Conservation (phyloP, 2,888 invertebrate genomes). For the Erpobdella octoculata region DNA sequence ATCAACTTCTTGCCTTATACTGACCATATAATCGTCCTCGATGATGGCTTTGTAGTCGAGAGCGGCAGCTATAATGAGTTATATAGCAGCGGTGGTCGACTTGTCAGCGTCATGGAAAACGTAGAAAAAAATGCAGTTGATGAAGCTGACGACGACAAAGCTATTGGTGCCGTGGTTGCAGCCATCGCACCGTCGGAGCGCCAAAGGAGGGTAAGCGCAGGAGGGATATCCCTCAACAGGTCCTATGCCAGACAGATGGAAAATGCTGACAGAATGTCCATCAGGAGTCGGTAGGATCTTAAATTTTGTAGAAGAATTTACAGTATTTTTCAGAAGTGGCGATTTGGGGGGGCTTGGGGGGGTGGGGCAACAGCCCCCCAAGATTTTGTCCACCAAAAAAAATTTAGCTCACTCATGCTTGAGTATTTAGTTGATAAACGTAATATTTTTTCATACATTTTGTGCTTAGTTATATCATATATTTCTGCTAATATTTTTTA, state of each 20-base stretch:
- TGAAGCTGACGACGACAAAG: background rate
- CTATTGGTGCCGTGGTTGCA: background rate
- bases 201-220: background rate
- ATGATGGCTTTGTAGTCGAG: background rate
- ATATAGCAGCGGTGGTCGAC: background rate
- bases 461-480: too few relatives aligned
- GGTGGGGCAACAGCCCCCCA: too few relatives aligned
- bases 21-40: constrained; percentile 10
- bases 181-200: background rate
- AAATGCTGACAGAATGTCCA: background rate
- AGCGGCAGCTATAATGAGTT: constrained; percentile 1
- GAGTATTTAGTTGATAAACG: too few relatives aligned
- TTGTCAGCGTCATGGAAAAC: background rate
- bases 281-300: background rate
- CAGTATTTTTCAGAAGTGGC: too few relatives aligned
- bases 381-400: too few relatives aligned
- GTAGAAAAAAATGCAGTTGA: background rate
- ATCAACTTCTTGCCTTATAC: background rate
- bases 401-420: too few relatives aligned
- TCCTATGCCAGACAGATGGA: background rate
- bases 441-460: too few relatives aligned
- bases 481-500: too few relatives aligned
- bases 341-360: too few relatives aligned
- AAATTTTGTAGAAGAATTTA: too few relatives aligned
- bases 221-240: too few relatives aligned